phyloP scores from a whole-genome alignment of 2,797 vertebrate genomes.

The Heteromormyrus szaboi region DNA sequence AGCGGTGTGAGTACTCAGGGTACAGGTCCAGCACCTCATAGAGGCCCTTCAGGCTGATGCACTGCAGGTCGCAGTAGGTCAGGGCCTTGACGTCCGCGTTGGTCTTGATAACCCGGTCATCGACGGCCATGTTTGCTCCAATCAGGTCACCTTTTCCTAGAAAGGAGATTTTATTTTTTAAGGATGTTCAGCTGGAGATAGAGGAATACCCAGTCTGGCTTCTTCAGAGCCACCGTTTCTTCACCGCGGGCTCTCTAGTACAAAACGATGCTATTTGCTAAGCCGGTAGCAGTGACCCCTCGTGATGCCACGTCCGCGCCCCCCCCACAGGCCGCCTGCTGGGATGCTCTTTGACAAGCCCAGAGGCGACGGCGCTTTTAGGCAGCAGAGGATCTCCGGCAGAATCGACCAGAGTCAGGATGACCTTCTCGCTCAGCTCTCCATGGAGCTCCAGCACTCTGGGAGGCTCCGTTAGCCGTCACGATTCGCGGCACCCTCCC shows the following conservation, averaged over 20 bases:
- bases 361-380: neutral
- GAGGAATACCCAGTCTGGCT: neutral
- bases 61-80: conserved; percentile 96
- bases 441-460: neutral
- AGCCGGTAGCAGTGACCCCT: neutral
- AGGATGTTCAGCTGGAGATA: neutral
- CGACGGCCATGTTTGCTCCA: conserved; percentile 85
- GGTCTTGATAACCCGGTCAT: conserved; percentile 92
- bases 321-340: neutral
- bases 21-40: conserved; percentile 94
- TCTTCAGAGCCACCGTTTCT: neutral
- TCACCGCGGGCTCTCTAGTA: neutral
- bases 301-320: no score
- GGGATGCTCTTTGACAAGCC: conserved; percentile 21
- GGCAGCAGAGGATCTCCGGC: conserved; percentile 1
- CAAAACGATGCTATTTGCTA: neutral
- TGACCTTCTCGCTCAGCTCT: neutral
- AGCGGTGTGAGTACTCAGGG: conserved; percentile 89
- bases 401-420: neutral
- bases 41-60: conserved; percentile 88
- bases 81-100: conserved; percentile 95
- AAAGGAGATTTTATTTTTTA: conserved; percentile 31
- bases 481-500: neutral
- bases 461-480: neutral
- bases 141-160: conserved; percentile 94